Conservation (phyloP, 2,888 invertebrate genomes). For the Nemapogon koenigi region DNA sequence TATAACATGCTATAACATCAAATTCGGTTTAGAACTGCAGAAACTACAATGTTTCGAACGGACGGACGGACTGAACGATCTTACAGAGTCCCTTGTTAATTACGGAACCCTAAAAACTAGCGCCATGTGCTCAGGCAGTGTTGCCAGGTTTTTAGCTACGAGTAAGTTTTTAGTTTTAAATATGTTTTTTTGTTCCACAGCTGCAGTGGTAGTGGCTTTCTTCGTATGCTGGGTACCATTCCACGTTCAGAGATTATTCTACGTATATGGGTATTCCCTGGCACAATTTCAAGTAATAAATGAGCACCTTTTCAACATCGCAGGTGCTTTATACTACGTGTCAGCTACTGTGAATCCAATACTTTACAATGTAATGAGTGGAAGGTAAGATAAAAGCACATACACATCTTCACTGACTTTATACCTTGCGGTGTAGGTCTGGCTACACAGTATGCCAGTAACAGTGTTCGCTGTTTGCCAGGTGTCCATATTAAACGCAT, state of each 20-base stretch:
- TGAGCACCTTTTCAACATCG: conserved; percentile 79
- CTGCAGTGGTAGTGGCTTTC: conserved; percentile 92
- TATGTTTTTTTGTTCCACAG: conserved; percentile 57
- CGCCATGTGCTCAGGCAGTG: too few relatives aligned
- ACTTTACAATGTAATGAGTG: conserved; percentile 83
- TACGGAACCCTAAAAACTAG: too few relatives aligned
- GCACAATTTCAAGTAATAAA: conserved; percentile 71
- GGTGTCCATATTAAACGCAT: too few relatives aligned
- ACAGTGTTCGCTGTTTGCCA: too few relatives aligned
- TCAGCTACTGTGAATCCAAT: conserved; percentile 88
- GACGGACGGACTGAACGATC: too few relatives aligned
- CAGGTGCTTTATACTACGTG: conserved; percentile 86
- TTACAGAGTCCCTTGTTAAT: too few relatives aligned
- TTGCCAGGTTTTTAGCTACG: too few relatives aligned
- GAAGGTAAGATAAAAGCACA: conserved; percentile 30
- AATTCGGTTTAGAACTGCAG: too few relatives aligned
- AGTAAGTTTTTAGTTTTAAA: not conserved
- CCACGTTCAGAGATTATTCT: conserved; percentile 87
- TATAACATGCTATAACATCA: too few relatives aligned
- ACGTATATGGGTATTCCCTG: conserved; percentile 71
- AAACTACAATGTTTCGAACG: too few relatives aligned
- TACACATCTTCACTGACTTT: not conserved
- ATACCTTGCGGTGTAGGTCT: too few relatives aligned
- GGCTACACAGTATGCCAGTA: too few relatives aligned
- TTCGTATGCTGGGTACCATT: conserved; percentile 97